Evolutionary conservation across 2,888 invertebrate genomes (phyloP).

Genomic region (Sesamia inferens): DNA sequence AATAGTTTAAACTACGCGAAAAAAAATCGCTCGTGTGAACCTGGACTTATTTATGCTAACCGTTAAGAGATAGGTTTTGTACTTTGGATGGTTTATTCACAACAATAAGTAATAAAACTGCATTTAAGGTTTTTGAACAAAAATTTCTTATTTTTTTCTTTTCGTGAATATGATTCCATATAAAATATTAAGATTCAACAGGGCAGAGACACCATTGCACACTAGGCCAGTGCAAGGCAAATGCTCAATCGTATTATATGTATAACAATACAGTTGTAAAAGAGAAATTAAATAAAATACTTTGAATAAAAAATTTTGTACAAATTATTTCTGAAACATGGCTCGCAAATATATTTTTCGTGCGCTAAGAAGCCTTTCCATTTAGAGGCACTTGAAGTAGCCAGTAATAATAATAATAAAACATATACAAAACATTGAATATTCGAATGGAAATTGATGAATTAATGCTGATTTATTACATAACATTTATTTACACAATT

Average conservation of each 20-base stretch:
- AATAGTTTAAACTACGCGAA: background rate
- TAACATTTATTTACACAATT: constrained; percentile 2
- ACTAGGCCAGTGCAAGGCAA: background rate
- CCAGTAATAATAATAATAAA: background rate
- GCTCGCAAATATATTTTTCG: no score
- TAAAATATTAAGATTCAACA: constrained; percentile 7
- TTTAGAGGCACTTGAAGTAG: background rate
- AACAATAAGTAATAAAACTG: constrained; percentile 11
- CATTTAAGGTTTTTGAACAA: constrained; percentile 16
- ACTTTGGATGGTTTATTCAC: background rate
- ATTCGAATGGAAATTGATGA: background rate
- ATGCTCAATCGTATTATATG: background rate
- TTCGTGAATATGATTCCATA: background rate
- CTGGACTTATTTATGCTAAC: constrained; percentile 9
- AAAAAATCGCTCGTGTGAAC: background rate
- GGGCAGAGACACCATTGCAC: background rate
- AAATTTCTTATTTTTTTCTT: background rate
- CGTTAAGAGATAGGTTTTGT: constrained; percentile 6
- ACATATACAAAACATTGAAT: background rate
- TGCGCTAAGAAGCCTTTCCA: background rate
- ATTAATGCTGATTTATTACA: background rate
- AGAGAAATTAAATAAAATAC: background rate
- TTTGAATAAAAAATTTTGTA: background rate
- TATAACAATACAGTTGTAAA: background rate
- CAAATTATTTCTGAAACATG: background rate